phyloP scores from a whole-genome alignment of 2,797 vertebrate genomes.

The Oreonectes daqikongensis region DNA sequence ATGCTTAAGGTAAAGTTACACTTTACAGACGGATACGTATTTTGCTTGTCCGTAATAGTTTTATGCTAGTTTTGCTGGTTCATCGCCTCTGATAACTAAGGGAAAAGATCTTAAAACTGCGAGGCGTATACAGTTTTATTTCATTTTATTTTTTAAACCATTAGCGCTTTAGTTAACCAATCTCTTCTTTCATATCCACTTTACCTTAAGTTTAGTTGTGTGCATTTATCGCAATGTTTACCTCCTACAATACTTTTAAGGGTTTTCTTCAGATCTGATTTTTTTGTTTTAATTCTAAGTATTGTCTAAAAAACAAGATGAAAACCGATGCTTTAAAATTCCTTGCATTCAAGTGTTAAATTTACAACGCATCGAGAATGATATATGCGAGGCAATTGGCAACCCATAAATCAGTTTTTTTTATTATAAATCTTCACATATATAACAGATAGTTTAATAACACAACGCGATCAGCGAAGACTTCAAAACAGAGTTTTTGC shows the following conservation, averaged over 20 bases:
- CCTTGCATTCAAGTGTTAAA: slow-evolving; percentile 16
- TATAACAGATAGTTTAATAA: slow-evolving; percentile 27
- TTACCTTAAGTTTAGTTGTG: background rate
- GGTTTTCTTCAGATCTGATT: background rate
- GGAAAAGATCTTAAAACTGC: background rate
- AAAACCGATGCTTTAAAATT: background rate
- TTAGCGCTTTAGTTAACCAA: no score
- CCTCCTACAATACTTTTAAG: background rate
- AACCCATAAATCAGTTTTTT: background rate
- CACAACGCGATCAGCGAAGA: background rate
- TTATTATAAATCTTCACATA: slow-evolving; percentile 9
- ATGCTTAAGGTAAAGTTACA: no score
- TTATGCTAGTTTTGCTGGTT: background rate
- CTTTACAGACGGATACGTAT: background rate
- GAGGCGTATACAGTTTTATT: background rate
- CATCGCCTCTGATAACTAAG: background rate
- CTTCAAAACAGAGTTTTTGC: slow-evolving; percentile 13
- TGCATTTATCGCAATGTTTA: background rate
- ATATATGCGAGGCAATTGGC: slow-evolving; percentile 13
- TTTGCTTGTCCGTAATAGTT: background rate
- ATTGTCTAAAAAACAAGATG: no score
- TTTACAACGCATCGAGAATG: slow-evolving; percentile 1
- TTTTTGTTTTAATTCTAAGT: no score
- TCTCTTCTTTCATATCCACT: background rate
- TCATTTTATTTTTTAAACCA: background rate